phyloP scores from a whole-genome alignment of 1,140 invertebrate genomes.

The Bombus pascuorum region DNA sequence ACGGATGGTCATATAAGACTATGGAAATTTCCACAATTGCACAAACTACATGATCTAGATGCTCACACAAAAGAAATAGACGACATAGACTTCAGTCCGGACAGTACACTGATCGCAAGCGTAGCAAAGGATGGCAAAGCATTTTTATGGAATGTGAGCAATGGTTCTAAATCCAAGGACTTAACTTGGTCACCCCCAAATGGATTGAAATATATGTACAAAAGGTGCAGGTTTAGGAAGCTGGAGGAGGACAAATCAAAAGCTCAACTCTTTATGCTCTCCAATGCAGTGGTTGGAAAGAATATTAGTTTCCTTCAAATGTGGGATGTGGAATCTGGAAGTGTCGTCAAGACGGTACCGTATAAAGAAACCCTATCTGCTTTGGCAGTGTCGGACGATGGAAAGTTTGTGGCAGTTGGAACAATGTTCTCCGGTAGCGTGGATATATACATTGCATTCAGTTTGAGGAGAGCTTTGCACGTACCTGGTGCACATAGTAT shows the following conservation, averaged over 20 bases:
- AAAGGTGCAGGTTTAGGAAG: constrained; percentile 88
- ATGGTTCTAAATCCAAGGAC: constrained; percentile 86
- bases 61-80: constrained; percentile 93
- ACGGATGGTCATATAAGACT: constrained; percentile 93
- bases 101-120: constrained; percentile 89
- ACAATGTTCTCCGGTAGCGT: constrained; percentile 96
- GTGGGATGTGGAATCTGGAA: constrained; percentile 86
- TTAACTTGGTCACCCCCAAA: constrained; percentile 89
- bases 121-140: constrained; percentile 94
- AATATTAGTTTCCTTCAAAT: constrained; percentile 88
- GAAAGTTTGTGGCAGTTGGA: constrained; percentile 94
- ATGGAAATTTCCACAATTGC: constrained; percentile 94
- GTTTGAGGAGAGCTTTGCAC: constrained; percentile 92
- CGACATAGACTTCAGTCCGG: constrained; percentile 94
- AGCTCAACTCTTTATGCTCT: constrained; percentile 90
- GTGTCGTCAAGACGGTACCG: constrained; percentile 83
- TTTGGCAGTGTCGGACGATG: constrained; percentile 94
- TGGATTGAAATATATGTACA: constrained; percentile 91
- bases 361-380: constrained; percentile 91
- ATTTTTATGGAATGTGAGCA: constrained; percentile 89
- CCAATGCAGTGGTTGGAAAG: constrained; percentile 90
- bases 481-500: constrained; percentile 93
- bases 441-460: constrained; percentile 95
- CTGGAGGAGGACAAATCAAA: constrained; percentile 83
- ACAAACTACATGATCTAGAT: constrained; percentile 86